A percentile compares a stretch with the other conserved stretches of the same genome.
phyloP scores from a whole-genome alignment of 2,888 invertebrate species.

The Beris chalybata region DNA sequence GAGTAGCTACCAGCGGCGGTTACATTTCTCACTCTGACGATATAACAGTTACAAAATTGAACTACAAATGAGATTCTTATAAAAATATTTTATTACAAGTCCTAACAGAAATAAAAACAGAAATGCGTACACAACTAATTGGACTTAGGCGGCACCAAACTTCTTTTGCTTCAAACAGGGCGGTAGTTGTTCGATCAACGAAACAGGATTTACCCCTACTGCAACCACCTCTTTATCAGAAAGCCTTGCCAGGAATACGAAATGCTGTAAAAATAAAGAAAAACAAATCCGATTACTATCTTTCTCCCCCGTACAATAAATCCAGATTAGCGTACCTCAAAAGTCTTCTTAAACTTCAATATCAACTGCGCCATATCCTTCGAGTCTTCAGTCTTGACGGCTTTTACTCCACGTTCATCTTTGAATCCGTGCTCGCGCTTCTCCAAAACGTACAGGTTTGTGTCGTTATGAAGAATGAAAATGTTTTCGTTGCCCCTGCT shows the following conservation, averaged over 20 bases:
- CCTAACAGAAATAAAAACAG: neutral
- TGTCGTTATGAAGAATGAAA: constrained; percentile 73
- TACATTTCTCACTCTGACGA: too few relatives aligned
- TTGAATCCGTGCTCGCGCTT: constrained; percentile 37
- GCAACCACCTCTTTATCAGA: constrained; percentile 71
- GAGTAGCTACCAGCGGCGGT: too few relatives aligned
- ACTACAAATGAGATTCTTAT: too few relatives aligned
- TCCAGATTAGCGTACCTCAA: constrained; percentile 43
- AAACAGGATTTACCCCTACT: constrained; percentile 73
- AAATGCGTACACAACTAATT: neutral
- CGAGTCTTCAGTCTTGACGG: constrained; percentile 46
- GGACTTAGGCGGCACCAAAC: constrained; percentile 60
- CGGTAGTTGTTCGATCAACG: constrained; percentile 72
- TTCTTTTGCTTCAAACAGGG: constrained; percentile 68
- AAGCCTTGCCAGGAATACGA: constrained; percentile 72
- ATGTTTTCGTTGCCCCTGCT: constrained; percentile 66
- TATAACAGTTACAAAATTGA: too few relatives aligned
- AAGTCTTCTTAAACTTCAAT: constrained; percentile 42
- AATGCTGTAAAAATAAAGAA: constrained; percentile 61
- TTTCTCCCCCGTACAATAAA: neutral
- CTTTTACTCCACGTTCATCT: constrained; percentile 28
- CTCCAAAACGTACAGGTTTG: constrained; percentile 54
- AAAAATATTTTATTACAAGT: too few relatives aligned
- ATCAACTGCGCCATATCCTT: constrained; percentile 38
- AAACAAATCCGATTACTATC: constrained; percentile 34